phyloP scores from a whole-genome alignment of 2,113 vertebrate genomes.

The Xyliphius kryptos region DNA sequence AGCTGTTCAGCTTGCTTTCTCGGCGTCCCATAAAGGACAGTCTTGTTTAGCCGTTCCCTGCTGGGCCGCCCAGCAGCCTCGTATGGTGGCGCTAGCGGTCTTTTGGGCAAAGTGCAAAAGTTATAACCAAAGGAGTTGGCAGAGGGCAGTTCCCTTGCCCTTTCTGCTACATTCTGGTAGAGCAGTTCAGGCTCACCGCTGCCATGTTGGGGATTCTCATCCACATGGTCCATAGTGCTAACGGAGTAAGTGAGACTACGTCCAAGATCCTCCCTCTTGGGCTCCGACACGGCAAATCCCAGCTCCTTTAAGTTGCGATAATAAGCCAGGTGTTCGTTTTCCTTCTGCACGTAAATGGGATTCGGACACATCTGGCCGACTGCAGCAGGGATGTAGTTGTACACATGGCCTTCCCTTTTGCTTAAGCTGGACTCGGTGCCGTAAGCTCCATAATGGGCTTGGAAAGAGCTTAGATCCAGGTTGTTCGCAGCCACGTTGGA shows the following conservation, averaged over 20 bases:
- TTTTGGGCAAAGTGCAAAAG: conserved; percentile 98
- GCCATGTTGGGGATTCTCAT: conserved; percentile 67
- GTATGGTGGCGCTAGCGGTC: conserved; percentile 83
- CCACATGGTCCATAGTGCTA: conserved; percentile 83
- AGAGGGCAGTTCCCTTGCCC: conserved; percentile 80
- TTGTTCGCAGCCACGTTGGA: conserved; percentile 66
- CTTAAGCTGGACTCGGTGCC: conserved; percentile 69
- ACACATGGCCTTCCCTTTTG: conserved; percentile 86
- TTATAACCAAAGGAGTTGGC: conserved; percentile 83
- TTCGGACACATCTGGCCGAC: conserved; percentile 97
- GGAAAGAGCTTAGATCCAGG: conserved; percentile 87
- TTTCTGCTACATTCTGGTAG: conserved; percentile 90
- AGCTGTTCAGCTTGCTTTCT: conserved; percentile 87
- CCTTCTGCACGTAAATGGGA: conserved; percentile 96
- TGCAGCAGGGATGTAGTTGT: conserved; percentile 89
- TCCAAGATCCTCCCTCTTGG: conserved; percentile 74
- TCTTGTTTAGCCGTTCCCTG: conserved; percentile 90
- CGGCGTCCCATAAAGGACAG: conserved; percentile 90
- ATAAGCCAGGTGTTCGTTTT: conserved; percentile 82
- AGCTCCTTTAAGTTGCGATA: conserved; percentile 90
- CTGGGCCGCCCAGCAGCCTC: conserved; percentile 81
- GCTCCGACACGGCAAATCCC: conserved; percentile 75
- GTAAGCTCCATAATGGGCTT: conserved; percentile 92
- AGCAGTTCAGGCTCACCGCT: conserved; percentile 77
- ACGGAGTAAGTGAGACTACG: conserved; percentile 81